These are phyloP conservation scores for Tribolium castaneum DNA, from an alignment of 1,140 invertebrate species.

Conservation along the genomic window DNA sequence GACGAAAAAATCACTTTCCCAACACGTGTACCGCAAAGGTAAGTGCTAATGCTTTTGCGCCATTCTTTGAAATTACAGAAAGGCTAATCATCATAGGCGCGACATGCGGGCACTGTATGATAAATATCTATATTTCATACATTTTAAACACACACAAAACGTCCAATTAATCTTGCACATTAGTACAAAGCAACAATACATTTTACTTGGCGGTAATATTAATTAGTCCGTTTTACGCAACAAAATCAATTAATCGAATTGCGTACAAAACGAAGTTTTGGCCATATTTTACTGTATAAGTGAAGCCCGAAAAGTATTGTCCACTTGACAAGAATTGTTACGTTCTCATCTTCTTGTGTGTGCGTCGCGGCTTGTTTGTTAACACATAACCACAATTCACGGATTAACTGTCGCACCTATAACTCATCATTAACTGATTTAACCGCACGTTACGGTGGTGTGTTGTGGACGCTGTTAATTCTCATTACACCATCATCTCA, in stretches of 20 bases:
- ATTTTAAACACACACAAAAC: not conserved
- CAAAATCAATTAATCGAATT: slow-evolving; percentile 3
- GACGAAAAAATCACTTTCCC: no score
- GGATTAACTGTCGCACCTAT: slow-evolving; percentile 35
- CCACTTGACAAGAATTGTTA: not conserved
- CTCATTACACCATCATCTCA: slow-evolving; percentile 27
- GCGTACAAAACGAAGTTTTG: not conserved
- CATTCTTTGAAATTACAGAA: slow-evolving; percentile 2
- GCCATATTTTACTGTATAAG: not conserved
- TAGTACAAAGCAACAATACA: slow-evolving; percentile 1
- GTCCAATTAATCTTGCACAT: not conserved
- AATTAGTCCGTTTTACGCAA: slow-evolving; percentile 13
- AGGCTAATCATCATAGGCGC: not conserved
- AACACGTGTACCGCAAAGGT: no score
- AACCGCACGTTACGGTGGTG: slow-evolving; percentile 33
- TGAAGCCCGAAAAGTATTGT: not conserved
- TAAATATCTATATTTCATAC: not conserved
- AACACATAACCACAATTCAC: slow-evolving; percentile 32
- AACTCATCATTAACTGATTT: slow-evolving; percentile 43
- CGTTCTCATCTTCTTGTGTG: slow-evolving; percentile 1
- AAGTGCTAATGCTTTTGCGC: not conserved
- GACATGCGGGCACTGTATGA: not conserved
- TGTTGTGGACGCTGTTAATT: slow-evolving; percentile 31
- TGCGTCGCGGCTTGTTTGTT: slow-evolving; percentile 38
- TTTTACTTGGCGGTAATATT: slow-evolving; percentile 1